Evolutionary conservation across 2,113 vertebrate species (phyloP).

Genomic region (Castor canadensis): DNA sequence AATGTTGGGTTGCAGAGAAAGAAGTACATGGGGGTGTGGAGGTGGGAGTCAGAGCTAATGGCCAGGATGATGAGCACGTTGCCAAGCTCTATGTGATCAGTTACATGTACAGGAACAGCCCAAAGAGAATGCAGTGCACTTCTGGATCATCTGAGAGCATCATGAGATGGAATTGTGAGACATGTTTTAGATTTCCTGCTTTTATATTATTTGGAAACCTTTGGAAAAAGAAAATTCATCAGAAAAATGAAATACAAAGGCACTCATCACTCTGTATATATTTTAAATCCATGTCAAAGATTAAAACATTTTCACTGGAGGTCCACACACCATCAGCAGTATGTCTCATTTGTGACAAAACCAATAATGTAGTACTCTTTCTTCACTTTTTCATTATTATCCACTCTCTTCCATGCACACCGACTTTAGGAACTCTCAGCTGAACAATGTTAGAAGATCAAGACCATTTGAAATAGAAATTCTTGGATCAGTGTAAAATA

Average conservation of each 20-base stretch:
- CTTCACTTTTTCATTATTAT: too few relatives aligned
- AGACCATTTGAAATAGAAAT: too few relatives aligned
- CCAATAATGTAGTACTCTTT: too few relatives aligned
- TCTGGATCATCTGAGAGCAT: neutral
- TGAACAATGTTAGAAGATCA: too few relatives aligned
- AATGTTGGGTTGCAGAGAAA: neutral
- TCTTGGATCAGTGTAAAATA: too few relatives aligned
- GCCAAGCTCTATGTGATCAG: too few relatives aligned
- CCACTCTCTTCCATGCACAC: too few relatives aligned
- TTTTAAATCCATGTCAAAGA: neutral
- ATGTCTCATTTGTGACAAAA: too few relatives aligned
- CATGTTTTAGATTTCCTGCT: neutral
- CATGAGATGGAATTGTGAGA: constrained; percentile 12
- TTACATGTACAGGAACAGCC: neutral
- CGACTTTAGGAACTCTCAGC: too few relatives aligned
- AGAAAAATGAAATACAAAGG: neutral
- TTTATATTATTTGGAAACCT: neutral
- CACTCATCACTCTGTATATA: neutral
- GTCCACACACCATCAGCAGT: neutral
- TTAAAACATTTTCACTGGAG: neutral
- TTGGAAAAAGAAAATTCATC: neutral
- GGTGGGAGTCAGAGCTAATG: neutral
- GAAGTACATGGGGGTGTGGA: neutral
- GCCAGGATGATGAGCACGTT: neutral
- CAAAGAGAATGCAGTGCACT: neutral